Evolutionary conservation across 2,888 invertebrate genomes (phyloP), one percentile per base, ranked within the genome.

Genomic region (Suillia variegata): DNA sequence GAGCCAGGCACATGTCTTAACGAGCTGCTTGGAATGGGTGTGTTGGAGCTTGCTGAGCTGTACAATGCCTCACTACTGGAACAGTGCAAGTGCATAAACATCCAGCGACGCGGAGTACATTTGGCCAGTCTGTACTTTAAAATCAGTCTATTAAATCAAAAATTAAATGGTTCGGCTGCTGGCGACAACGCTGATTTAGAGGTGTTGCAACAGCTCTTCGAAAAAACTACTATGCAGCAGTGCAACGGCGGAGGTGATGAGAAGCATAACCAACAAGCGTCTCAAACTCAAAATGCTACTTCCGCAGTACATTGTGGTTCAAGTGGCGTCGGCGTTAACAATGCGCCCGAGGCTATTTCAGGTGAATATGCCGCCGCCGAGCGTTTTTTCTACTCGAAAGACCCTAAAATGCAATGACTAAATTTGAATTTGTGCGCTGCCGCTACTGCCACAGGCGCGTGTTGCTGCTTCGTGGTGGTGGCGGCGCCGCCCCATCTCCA

Each of bases 361-460:
- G 77, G 77, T 77, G 77, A 77, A 75, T 77, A 77, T 77, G 69
- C 73, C n/a, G n/a, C n/a, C n/a, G n/a, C n/a, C 64, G 67, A 64
- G 22, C 62, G 62, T 64, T 69, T 63, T 59, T 62, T 66, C 64
- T 65, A 54, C 62, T 61, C 64, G 54, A 66, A 69, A 66, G 59
- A 67, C 61, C 63, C 59, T 56, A 62, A 65, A 61, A 58, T 65
- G 52, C 68, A 67, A 67, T 77, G 77, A 77, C 77, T 77, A 77
- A 74, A 67, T 59, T 70, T 62, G 64, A 62, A 56, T 51, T 64
- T n/a, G n/a, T n/a, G n/a, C n/a, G n/a, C n/a, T n/a, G n/a, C n/a
- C n/a, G n/a, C n/a, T n/a, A n/a, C n/a, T n/a, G n/a, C n/a, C n/a
- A n/a, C n/a, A n/a, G n/a, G n/a, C n/a, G n/a, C n/a, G n/a, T n/a